Evolutionary conservation across 1,140 invertebrate genomes (phyloP).

Genomic region (Drosophila quadrilineata): DNA sequence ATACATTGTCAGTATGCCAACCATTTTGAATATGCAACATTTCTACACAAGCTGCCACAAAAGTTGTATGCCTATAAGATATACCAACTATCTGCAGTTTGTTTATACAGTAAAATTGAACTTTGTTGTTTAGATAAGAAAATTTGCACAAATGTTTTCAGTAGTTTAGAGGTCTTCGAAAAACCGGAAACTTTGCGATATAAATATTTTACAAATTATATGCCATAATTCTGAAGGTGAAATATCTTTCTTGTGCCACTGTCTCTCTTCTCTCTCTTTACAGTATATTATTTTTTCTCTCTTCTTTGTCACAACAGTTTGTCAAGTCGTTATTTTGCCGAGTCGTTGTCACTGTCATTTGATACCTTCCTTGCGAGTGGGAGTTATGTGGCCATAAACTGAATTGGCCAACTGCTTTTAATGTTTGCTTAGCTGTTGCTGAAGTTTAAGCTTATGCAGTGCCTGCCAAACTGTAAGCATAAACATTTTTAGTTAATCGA

Average conservation of each 20-base stretch:
- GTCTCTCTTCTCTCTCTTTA: neutral
- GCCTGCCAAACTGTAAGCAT: slow-evolving; percentile 29
- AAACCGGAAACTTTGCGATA: neutral
- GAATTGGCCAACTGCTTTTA: neutral
- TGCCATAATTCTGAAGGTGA: too few relatives aligned
- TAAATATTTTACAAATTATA: too few relatives aligned
- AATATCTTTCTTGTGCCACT: too few relatives aligned
- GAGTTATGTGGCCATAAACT: neutral
- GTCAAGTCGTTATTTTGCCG: slow-evolving; percentile 21
- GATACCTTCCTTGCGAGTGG: slow-evolving; percentile 18
- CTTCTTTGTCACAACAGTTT: slow-evolving; percentile 12
- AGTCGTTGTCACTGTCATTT: slow-evolving; percentile 22
- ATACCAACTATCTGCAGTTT: too few relatives aligned
- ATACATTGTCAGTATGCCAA: slow-evolving; percentile 13
- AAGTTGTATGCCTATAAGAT: too few relatives aligned
- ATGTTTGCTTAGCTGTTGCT: neutral
- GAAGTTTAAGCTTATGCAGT: slow-evolving; percentile 1
- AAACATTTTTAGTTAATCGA: slow-evolving; percentile 1
- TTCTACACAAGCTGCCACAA: too few relatives aligned
- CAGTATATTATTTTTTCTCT: too few relatives aligned
- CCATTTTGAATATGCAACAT: slow-evolving; percentile 13
- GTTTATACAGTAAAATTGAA: neutral
- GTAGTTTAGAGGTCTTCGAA: neutral
- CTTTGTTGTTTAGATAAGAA: neutral
- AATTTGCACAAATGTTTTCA: slow-evolving; percentile 22